Evolutionary conservation across 2,797 vertebrate species (phyloP).

Genomic region (Siniperca obscura): DNA sequence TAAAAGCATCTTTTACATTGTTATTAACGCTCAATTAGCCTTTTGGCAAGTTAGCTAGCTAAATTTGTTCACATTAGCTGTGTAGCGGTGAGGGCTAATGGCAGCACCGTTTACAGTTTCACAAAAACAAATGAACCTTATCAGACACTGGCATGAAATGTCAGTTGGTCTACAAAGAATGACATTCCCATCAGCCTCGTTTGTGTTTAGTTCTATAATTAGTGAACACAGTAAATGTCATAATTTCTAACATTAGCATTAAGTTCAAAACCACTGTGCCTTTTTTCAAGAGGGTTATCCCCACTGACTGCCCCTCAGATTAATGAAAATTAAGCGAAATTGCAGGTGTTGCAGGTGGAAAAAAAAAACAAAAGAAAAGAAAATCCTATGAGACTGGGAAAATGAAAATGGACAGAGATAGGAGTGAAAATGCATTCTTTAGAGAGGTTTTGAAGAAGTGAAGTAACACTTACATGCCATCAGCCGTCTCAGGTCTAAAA

Average conservation of each 20-base stretch:
- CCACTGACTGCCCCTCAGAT: too few species aligned
- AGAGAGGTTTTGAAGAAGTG: slow-evolving; percentile 78
- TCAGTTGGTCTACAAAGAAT: too few species aligned
- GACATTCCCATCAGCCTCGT: not conserved
- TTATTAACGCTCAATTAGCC: not conserved
- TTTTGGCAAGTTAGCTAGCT: not conserved
- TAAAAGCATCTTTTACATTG: not conserved
- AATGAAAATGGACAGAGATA: not conserved
- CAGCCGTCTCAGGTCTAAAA: slow-evolving; percentile 91
- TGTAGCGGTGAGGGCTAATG: not conserved
- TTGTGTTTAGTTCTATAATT: not conserved
- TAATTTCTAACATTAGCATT: not conserved
- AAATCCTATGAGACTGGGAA: slow-evolving; percentile 1
- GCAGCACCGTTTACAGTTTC: not conserved
- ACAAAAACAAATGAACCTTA: not conserved
- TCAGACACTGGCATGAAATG: not conserved
- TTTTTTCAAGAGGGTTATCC: not conserved
- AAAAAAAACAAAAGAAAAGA: not conserved
- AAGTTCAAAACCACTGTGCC: not conserved
- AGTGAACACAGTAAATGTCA: not conserved
- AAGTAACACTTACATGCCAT: slow-evolving; percentile 93
- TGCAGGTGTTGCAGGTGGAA: not conserved
- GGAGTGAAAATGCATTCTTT: slow-evolving; percentile 4
- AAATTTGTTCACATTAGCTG: not conserved
- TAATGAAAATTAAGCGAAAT: not conserved